Conservation (phyloP, 2,113 vertebrate genomes). For the Aegotheles bennettii region DNA sequence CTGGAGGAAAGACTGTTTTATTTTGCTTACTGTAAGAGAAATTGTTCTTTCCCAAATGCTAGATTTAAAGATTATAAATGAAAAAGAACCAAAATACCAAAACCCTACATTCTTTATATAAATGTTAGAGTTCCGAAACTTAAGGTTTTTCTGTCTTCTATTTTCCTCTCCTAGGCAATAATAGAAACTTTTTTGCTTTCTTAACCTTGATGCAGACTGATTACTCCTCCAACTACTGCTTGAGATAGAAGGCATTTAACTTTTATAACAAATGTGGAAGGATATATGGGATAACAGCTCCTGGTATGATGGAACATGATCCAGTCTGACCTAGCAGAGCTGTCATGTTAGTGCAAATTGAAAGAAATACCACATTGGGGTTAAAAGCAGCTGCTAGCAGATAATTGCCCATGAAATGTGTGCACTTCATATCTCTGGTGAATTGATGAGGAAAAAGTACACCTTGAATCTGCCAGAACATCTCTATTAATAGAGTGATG, state of each 20-base stretch:
- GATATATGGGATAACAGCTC: background rate
- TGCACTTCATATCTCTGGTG: background rate
- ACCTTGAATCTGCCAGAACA: background rate
- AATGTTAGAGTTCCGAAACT: background rate
- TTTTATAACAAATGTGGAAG: background rate
- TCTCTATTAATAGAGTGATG: background rate
- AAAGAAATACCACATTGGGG: background rate
- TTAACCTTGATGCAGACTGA: background rate
- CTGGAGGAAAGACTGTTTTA: background rate
- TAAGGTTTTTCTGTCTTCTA: background rate
- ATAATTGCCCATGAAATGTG: slow-evolving; percentile 9
- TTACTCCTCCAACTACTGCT: background rate
- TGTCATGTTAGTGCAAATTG: background rate
- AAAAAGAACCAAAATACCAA: background rate
- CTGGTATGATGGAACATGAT: background rate
- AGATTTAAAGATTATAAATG: background rate
- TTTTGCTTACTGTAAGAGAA: background rate
- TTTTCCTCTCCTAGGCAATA: background rate
- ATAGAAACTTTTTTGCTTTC: background rate
- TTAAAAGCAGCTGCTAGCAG: background rate
- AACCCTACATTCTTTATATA: background rate
- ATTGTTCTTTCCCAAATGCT: background rate
- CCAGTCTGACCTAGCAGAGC: background rate
- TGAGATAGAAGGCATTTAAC: background rate
- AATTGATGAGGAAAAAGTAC: background rate